Conservation (phyloP, 23 tunicate genomes). For the Trididemnum clinides region DNA sequence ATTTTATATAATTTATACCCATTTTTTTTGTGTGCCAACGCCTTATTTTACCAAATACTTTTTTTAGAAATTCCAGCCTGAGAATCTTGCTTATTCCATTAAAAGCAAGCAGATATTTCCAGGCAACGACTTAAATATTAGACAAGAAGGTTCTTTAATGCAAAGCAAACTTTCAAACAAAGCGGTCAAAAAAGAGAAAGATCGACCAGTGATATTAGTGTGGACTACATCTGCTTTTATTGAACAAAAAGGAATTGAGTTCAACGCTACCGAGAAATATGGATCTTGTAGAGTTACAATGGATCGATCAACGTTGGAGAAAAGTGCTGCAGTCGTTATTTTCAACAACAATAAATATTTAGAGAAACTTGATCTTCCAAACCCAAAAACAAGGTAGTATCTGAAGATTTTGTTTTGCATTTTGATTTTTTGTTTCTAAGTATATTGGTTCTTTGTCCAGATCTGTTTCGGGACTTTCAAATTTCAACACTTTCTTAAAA, state of each 20-base stretch:
- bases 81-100: too few species aligned
- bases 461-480: too few species aligned
- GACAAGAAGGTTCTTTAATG: too few species aligned
- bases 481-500: too few species aligned
- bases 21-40: not conserved
- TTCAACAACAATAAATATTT: constrained; percentile 35
- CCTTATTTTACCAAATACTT: too few species aligned
- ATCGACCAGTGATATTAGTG: constrained; percentile 3
- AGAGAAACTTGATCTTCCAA: constrained; percentile 26
- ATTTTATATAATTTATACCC: not conserved
- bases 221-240: not conserved
- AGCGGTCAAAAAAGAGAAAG: not conserved
- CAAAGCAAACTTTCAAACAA: not conserved
- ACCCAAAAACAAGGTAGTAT: constrained; percentile 46
- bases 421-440: not conserved
- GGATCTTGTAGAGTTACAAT: constrained; percentile 59
- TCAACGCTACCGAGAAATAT: constrained; percentile 25
- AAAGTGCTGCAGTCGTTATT: constrained; percentile 64
- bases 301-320: constrained; percentile 20
- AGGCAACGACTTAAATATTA: too few species aligned
- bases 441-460: too few species aligned
- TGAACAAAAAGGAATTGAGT: constrained; percentile 31
- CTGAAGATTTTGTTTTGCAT: not conserved
- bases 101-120: too few species aligned
- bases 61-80: too few species aligned